Conservation (phyloP, 1,140 invertebrate species). For the Drosophila lacertosa region DNA sequence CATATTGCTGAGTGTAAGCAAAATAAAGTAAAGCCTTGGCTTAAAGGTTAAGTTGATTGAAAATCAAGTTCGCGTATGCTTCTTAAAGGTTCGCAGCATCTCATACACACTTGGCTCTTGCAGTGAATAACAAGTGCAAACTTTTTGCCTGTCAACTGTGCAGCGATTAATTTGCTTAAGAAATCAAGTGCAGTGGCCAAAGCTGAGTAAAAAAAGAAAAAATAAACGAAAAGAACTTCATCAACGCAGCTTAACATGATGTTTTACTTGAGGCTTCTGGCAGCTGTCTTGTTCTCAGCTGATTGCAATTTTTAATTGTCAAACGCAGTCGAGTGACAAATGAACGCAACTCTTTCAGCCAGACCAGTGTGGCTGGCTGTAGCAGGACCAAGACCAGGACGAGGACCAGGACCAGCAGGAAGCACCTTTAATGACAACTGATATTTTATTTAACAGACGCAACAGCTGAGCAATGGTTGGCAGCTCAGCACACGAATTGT, state of each 20-base stretch:
- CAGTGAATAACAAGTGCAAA: slow-evolving; percentile 24
- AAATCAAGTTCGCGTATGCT: too few species aligned
- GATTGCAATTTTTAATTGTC: slow-evolving; percentile 76
- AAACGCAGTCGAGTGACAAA: slow-evolving; percentile 76
- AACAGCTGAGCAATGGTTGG: slow-evolving; percentile 65
- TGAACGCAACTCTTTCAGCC: slow-evolving; percentile 45
- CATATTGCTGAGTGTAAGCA: neutral
- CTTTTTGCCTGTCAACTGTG: slow-evolving; percentile 21
- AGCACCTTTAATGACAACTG: slow-evolving; percentile 73
- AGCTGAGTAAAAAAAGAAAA: neutral
- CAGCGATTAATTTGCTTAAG: slow-evolving; percentile 24
- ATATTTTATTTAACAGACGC: slow-evolving; percentile 77
- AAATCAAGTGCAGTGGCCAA: slow-evolving; percentile 6
- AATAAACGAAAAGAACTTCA: neutral
- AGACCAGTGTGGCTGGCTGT: neutral
- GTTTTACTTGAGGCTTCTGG: slow-evolving; percentile 35
- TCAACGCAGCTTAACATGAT: slow-evolving; percentile 32
- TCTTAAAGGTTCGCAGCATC: too few species aligned
- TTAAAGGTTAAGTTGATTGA: too few species aligned
- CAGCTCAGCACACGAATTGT: slow-evolving; percentile 57
- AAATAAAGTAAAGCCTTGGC: neutral
- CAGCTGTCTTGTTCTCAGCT: slow-evolving; percentile 46
- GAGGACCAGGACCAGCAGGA: neutral
- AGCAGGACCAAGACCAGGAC: neutral
- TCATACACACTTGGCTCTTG: too few species aligned